A percentile compares a stretch with the other conserved stretches of the same genome.
These are phyloP conservation scores for Pelecanoides urinatrix DNA, from an alignment of 2,113 vertebrate genomes.

Conservation along the genomic window DNA sequence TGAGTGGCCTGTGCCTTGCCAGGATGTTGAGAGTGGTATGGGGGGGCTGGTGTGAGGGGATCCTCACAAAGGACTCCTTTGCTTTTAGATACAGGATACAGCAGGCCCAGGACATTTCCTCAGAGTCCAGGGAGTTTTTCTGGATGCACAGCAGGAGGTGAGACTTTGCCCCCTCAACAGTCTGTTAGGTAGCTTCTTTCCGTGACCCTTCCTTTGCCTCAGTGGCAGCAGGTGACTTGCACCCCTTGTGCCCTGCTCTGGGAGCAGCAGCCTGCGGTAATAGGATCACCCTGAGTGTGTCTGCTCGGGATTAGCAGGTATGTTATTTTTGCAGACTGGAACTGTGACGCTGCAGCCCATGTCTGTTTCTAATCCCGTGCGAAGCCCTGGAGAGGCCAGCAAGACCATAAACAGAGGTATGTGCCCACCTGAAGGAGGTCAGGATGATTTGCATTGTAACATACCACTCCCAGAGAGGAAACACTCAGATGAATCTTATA, in stretches of 20 bases:
- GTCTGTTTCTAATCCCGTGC: background rate
- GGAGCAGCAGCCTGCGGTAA: background rate
- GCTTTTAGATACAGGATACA: background rate
- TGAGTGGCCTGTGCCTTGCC: fast-evolving
- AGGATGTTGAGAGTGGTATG: background rate
- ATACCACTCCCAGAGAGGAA: background rate
- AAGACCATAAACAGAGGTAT: background rate
- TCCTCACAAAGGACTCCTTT: background rate
- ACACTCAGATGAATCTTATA: background rate
- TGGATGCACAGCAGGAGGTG: background rate
- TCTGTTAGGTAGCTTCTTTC: background rate
- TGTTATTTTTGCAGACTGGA: conserved; percentile 18
- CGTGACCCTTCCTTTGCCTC: background rate
- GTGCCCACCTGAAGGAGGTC: background rate
- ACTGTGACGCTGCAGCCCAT: background rate
- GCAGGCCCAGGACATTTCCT: background rate
- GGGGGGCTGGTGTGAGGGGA: background rate
- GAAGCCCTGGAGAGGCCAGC: background rate
- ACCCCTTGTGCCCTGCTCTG: background rate
- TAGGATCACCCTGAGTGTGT: background rate
- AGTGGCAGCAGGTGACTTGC: background rate
- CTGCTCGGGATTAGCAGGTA: background rate
- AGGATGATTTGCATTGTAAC: background rate
- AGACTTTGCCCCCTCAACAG: background rate
- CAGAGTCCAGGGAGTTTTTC: background rate